Evolutionary conservation across 1,140 invertebrate genomes (phyloP).

Genomic region (Leucophenga varia): DNA sequence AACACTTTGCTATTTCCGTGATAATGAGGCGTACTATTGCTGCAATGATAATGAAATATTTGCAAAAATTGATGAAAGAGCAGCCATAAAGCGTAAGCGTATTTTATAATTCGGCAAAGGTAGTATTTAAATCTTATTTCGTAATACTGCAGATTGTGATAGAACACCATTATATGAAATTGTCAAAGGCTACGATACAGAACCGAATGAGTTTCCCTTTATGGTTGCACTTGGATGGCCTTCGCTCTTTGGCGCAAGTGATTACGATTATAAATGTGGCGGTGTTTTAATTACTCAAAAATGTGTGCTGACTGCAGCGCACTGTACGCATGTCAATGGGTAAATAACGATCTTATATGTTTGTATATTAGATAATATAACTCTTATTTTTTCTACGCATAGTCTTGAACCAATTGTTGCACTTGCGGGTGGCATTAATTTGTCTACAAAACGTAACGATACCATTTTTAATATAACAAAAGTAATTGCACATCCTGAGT

Average conservation of each 20-base stretch:
- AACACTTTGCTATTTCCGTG: too few relatives aligned
- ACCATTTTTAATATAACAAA: conserved; percentile 41
- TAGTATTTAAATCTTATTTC: too few relatives aligned
- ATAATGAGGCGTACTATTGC: too few relatives aligned
- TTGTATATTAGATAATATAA: too few relatives aligned
- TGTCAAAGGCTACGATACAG: not conserved
- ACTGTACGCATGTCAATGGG: conserved; percentile 46
- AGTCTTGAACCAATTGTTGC: conserved; percentile 12
- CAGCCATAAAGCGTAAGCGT: too few relatives aligned
- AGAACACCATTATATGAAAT: not conserved
- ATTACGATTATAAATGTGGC: conserved; percentile 15
- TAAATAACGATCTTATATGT: conserved; percentile 4
- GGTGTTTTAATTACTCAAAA: conserved; percentile 10
- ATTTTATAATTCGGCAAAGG: too few relatives aligned
- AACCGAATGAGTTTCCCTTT: conserved; percentile 10
- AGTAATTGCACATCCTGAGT: conserved; percentile 58
- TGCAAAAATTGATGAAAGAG: too few relatives aligned
- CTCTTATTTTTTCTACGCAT: not conserved
- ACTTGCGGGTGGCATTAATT: conserved; percentile 9
- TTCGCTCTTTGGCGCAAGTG: not conserved
- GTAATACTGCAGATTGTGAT: too few relatives aligned
- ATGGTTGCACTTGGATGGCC: conserved; percentile 14
- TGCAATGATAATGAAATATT: too few relatives aligned
- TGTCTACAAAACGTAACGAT: not conserved
- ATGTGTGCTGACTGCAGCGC: conserved; percentile 61